Conservation (phyloP, 1,140 invertebrate species). For the Heliothis virescens region DNA sequence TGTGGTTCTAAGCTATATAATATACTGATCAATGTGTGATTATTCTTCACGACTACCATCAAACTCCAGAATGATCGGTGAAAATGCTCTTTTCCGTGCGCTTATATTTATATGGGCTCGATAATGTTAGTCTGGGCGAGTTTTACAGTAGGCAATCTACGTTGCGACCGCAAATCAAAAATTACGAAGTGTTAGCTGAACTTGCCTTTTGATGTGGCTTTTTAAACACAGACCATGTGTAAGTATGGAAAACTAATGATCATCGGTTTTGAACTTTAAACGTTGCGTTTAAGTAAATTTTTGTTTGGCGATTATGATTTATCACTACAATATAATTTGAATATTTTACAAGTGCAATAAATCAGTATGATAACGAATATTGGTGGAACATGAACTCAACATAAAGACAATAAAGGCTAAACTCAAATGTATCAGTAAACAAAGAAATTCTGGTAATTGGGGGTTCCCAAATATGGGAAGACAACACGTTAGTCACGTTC, state of each 20-base stretch:
- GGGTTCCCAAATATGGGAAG: constrained; percentile 43
- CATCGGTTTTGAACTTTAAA: not conserved
- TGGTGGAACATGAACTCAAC: constrained; percentile 17
- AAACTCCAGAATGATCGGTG: constrained; percentile 9
- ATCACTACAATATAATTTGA: not conserved
- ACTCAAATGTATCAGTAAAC: constrained; percentile 9
- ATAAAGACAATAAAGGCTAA: constrained; percentile 12
- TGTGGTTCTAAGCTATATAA: not conserved
- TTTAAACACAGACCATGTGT: constrained; percentile 44
- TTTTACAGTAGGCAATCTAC: constrained; percentile 29
- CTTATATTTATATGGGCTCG: constrained; percentile 30
- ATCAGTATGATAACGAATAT: constrained; percentile 4
- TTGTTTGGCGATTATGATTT: not conserved
- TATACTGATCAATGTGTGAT: constrained; percentile 18
- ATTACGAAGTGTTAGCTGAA: constrained; percentile 41
- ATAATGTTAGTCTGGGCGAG: constrained; percentile 25
- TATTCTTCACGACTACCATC: constrained; percentile 26
- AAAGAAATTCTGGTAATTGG: constrained; percentile 38
- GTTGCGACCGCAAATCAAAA: constrained; percentile 54
- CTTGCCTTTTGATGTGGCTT: constrained; percentile 57
- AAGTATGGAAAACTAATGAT: constrained; percentile 16
- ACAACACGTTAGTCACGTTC: constrained; percentile 54
- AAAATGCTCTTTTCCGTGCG: constrained; percentile 28
- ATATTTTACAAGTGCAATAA: constrained; percentile 15
- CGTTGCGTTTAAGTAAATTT: constrained; percentile 14